Base-by-base conservation (phyloP, 1,140 invertebrate genomes). In the Euschistus heros region DNA sequence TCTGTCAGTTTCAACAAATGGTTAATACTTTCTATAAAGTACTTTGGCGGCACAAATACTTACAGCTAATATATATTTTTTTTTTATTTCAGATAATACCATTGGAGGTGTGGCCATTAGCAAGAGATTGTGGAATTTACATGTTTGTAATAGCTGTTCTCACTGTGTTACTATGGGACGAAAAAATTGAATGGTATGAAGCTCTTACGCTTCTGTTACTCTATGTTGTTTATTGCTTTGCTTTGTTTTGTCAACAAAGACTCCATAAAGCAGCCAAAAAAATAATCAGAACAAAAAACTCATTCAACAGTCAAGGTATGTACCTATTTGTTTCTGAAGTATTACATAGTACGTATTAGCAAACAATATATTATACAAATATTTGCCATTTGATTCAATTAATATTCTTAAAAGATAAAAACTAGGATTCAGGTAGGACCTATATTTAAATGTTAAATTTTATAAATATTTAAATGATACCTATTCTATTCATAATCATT, bases 91-190 rank as follows among this genome's bases (percentile, higher is more conserved):
- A 94, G 91, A 84, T 85, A 0, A 86, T 94, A n/a, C 75, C 83
- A 69, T 77, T 95, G 26, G 86, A 92, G 71, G 86, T 85, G 80
- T 87, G 85, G 80, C 91, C 93, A 2, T 81, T 96, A 22, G 84
- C 88, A 0, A 78, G 94, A 69, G 93, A 96, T 72, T 88, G 87
- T 65, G 71, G 86, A 13, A 87, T 92, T 64, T 96, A 95, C 71
- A 81, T 85, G 8, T 72, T 91, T 8, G 87, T 91, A 22, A 84
- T 95, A 0, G 75, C 80, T 3, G 79, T 86, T 4, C 74, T 97
- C 44, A 82, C 92, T 1, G 70, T 81, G 0, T 81, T 94, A 22
- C 86, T 92, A 62, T 87, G 86, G 80, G 92, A 95, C 72, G 85
- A 84, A 37, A 72, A 77, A 57, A 83, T 97, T 5, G 82, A 81